phyloP scores from a whole-genome alignment of 2,888 invertebrate species.

The Nemotelus nigrinus region DNA sequence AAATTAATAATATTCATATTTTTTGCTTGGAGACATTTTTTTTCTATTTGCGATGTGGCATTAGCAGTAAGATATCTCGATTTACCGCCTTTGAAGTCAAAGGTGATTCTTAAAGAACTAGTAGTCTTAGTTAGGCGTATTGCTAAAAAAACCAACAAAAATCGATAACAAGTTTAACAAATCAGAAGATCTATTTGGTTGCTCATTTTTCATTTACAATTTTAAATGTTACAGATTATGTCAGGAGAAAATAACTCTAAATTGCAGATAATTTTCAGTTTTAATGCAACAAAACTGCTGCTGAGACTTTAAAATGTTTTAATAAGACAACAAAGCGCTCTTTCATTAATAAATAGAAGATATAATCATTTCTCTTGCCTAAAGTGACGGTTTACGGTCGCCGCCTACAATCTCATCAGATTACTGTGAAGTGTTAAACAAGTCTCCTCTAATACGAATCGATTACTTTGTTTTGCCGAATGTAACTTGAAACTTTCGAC shows the following conservation, averaged over 20 bases:
- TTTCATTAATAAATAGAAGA: no score
- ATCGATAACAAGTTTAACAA: not conserved
- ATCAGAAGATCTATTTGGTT: no score
- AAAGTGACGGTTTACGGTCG: not conserved
- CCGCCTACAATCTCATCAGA: not conserved
- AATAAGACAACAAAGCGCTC: no score
- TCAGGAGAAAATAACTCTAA: no score
- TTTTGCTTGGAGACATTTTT: constrained; percentile 17
- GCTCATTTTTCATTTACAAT: no score
- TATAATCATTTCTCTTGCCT: not conserved
- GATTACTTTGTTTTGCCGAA: constrained; percentile 37
- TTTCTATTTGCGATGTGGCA: constrained; percentile 18
- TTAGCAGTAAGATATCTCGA: constrained; percentile 1
- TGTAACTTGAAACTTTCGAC: constrained; percentile 29
- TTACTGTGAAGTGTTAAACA: constrained; percentile 36
- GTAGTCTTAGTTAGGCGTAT: not conserved
- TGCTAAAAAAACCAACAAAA: not conserved
- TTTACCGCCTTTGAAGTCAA: not conserved
- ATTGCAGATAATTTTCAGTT: no score
- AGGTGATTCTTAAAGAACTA: not conserved
- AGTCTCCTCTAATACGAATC: constrained; percentile 37
- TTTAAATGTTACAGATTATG: no score
- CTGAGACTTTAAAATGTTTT: no score
- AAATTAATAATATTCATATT: constrained; percentile 38
- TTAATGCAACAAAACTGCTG: no score